Base-by-base conservation (phyloP, 2,888 invertebrate species). In the Leptinotarsa tumamoca region DNA sequence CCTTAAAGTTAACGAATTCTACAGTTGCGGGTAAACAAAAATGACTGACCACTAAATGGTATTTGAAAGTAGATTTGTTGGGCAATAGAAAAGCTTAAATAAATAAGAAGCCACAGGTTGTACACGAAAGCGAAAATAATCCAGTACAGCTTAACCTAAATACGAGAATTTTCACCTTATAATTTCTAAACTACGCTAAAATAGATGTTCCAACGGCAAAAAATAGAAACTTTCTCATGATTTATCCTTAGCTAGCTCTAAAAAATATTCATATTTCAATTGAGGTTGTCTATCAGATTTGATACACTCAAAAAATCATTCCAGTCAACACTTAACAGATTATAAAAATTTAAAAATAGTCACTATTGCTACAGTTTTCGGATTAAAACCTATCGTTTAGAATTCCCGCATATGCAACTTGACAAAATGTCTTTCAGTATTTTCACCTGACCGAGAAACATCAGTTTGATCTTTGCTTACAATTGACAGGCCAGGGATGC, bases 31-130 rank as follows among this genome's bases (percentile, higher is more conserved):
- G 76, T 76, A 75, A 79, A 78, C 76, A 74, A 74, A 74, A 79
- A 67, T 66, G 52, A 69, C 51, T 77, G 76, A 77, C 72, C 74
- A 77, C 71, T 76, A 74, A 68, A 71, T 67, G 63, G 72, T 74
- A 75, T 71, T 50, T 72, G 72, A 73, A 63, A 74, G 33, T 33
- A 33, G 58, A 56, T 75, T 68, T 77, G 77, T 71, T 72, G 73
- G 68, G 72, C 71, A 67, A 72, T 75, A 78, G 76, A 79, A 76
- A 78, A 77, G 78, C 78, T 77, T 76, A 77, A 80, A 80, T 78
- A 78, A 80, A 78, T 78, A 80, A 80, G 71, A 80, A 78, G 80
- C 80, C 77, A 78, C 74, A 74, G 77, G 71, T 77, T 78, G 69
- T 77, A 78, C 75, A 78, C 68, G 75, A 56, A 78, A 78, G 75